Evolutionary conservation across 2,113 vertebrate genomes (phyloP), one percentile per base, ranked within the genome.

Genomic region (Osmerus eperlanus): DNA sequence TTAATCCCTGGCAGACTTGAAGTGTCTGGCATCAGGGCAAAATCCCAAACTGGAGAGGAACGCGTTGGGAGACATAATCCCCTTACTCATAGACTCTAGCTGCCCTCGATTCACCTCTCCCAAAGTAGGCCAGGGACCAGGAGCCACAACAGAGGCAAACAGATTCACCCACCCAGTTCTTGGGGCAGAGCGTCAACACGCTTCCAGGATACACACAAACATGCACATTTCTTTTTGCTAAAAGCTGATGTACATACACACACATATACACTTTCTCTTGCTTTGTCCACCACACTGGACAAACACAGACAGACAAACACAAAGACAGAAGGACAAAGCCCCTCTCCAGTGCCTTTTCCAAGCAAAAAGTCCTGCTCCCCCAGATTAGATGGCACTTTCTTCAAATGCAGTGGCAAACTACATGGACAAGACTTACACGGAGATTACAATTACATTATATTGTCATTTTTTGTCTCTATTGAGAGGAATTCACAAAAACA

Each of bases 1-100:
- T 89, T 93, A 92, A 92, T 93, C 91, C 89, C 68, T 82, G 86
- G 87, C 87, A 90, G 90, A 93, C 90, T 93, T 91, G 88, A 92
- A 91, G 89, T 91, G 91, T 93, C 90, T 92, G 91, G 88, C 87
- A 85, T 89, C 3, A 54, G 80, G 74, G 78, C 67, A 85, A 87
- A 91, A 90, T 91, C 90, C 90, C 80, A 88, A 92, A 90, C 87
- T 86, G 88, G 81, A 90, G 90, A 90, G 89, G 74, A 91, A 85
- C 83, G 74, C 87, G 86, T 80, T 89, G 82, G 81, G 79, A 86
- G 86, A 80, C 84, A 85, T 91, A 93, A 93, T 92, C 89, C 90
- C 84, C 83, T 87, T 85, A 86, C 86, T 85, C 88, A 77, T 82
- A 82, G 85, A 89, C 84, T 88, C 78, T 78, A 82, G 83, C 73